These are phyloP conservation scores for Terebella lapidaria DNA, from an alignment of 2,888 invertebrate genomes.

Conservation along the genomic window DNA sequence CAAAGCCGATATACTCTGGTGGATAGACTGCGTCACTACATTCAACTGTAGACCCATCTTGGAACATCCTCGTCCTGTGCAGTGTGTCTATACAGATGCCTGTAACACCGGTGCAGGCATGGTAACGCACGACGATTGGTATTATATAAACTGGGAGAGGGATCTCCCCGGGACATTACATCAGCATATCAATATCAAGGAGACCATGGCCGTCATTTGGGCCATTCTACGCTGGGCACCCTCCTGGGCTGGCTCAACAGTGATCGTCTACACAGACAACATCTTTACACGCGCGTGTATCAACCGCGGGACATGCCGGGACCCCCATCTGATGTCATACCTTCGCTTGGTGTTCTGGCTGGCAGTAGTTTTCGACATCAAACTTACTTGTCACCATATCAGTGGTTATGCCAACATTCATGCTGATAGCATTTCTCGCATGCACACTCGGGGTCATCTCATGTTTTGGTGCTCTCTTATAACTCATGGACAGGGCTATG, in stretches of 20 bases:
- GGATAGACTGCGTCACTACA: background rate
- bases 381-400: slow-evolving; percentile 4
- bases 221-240: background rate
- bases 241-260: background rate
- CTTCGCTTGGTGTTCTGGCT: slow-evolving; percentile 7
- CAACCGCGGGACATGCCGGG: background rate
- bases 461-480: too few relatives aligned
- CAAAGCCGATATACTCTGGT: background rate
- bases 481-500: too few relatives aligned
- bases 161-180: background rate
- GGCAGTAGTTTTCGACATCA: slow-evolving; percentile 5
- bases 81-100: background rate
- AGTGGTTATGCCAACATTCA: background rate
- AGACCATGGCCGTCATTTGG: too few relatives aligned
- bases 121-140: background rate
- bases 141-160: background rate
- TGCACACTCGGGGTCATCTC: background rate
- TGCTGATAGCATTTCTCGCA: background rate
- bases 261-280: background rate
- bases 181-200: background rate
- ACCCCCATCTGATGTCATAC: background rate
- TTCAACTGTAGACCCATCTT: background rate
- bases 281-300: background rate
- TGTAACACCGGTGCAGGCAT: background rate
- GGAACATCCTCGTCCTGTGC: background rate